Conservation (phyloP, 2,797 vertebrate species). For the Lutjanus argentimaculatus region DNA sequence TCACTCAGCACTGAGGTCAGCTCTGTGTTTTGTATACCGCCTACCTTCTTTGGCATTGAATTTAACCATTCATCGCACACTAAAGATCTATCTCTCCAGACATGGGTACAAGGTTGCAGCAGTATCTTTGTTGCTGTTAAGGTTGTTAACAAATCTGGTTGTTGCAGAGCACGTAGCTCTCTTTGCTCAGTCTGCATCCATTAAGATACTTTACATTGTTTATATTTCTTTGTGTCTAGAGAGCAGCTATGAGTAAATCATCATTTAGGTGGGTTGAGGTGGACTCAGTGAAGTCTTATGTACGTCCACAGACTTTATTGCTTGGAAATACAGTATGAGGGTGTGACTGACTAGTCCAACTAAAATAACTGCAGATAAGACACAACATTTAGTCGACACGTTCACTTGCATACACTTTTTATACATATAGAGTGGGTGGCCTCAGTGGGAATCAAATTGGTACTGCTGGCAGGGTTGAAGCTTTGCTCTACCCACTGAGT, state of each 20-base stretch:
- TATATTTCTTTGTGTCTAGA: slow-evolving; percentile 2
- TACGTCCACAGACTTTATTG: slow-evolving; percentile 33
- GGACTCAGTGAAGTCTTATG: slow-evolving; percentile 33
- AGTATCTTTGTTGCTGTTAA: slow-evolving; percentile 23
- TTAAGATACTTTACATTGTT: slow-evolving; percentile 9
- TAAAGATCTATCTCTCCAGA: slow-evolving; percentile 33
- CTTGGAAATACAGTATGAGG: slow-evolving; percentile 35
- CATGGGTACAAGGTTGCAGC: slow-evolving; percentile 10
- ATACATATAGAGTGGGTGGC: slow-evolving; percentile 50
- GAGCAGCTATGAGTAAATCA: slow-evolving; percentile 8
- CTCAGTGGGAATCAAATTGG: slow-evolving; percentile 42
- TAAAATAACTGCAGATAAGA: slow-evolving; percentile 37
- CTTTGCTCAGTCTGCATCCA: slow-evolving; percentile 3
- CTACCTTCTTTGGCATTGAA: slow-evolving; percentile 38
- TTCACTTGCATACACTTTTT: slow-evolving; percentile 35
- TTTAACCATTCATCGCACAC: slow-evolving; percentile 33
- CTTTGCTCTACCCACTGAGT: slow-evolving; percentile 38
- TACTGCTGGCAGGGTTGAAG: slow-evolving; percentile 37
- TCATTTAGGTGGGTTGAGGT: slow-evolving; percentile 33
- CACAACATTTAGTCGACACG: slow-evolving; percentile 27
- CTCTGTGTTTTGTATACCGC: slow-evolving; percentile 44
- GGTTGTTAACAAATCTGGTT: slow-evolving; percentile 3
- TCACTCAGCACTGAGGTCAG: slow-evolving; percentile 29
- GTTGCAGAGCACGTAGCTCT: slow-evolving; percentile 10
- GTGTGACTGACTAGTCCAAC: slow-evolving; percentile 33